Percentiles rank a stretch among this genome's conserved stretches.
These are phyloP conservation scores for Forbesichthys papilliferus DNA, from an alignment of 2,113 vertebrate genomes.

Conservation along the genomic window DNA sequence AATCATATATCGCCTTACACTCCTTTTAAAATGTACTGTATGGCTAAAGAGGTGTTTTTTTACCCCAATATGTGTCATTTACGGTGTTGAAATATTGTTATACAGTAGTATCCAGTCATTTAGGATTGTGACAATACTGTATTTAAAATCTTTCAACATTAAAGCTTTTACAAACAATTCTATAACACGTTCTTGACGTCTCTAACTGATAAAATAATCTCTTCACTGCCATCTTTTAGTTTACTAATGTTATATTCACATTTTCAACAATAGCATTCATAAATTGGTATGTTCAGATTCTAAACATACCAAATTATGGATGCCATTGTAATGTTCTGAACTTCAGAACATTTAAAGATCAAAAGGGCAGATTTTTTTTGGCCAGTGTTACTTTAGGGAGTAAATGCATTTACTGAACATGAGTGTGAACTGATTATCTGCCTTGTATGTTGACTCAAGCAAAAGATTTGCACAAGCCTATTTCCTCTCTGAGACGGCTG, in stretches of 20 bases:
- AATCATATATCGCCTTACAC: no score
- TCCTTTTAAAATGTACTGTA: background rate
- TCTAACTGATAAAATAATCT: background rate
- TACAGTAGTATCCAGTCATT: background rate
- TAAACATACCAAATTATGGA: no score
- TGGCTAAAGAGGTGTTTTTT: no score
- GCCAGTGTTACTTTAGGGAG: no score
- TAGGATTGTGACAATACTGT: background rate
- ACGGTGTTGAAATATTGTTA: background rate
- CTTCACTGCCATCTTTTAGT: background rate
- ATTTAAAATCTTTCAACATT: background rate
- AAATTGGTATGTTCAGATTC: no score
- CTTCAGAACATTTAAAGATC: no score
- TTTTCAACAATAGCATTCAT: no score
- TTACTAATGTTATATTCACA: background rate
- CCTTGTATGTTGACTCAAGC: background rate
- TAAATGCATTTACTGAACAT: no score
- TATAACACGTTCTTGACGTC: background rate
- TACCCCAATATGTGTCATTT: background rate
- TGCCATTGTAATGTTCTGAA: no score
- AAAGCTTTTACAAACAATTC: background rate
- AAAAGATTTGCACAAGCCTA: background rate
- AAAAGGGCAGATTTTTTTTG: no score
- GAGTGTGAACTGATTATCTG: no score
- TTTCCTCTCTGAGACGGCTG: slow-evolving; percentile 23